phyloP scores from a whole-genome alignment of 2,797 vertebrate species.

The Lateolabrax maculatus region DNA sequence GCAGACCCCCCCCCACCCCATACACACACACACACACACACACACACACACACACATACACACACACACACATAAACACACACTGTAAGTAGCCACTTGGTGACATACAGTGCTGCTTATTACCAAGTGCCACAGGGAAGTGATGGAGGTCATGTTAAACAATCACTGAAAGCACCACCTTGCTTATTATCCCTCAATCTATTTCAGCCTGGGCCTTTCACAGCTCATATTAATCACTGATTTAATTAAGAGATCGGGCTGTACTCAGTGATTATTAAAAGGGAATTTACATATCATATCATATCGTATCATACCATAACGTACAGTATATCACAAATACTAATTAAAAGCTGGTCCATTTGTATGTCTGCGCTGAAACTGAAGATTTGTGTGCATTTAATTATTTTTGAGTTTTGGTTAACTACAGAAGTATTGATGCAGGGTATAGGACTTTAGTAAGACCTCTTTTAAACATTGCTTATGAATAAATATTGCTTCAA shows the following conservation, averaged over 20 bases:
- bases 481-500: too few species aligned
- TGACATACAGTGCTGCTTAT: constrained; percentile 9
- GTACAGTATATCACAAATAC: background rate
- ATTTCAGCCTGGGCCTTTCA: constrained; percentile 5
- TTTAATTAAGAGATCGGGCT: constrained; percentile 41
- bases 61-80: too few species aligned
- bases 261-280: background rate
- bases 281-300: constrained; percentile 11
- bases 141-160: constrained; percentile 40
- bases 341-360: background rate
- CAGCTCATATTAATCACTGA: constrained; percentile 39
- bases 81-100: background rate
- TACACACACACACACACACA: too few species aligned
- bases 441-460: background rate
- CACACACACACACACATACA: too few species aligned
- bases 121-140: background rate
- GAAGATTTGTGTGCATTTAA: background rate
- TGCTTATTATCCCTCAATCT: constrained; percentile 40
- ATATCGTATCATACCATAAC: background rate
- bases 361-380: background rate
- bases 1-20: background rate
- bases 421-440: background rate
- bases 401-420: background rate
- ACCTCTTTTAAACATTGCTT: background rate
- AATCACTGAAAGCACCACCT: constrained; percentile 34